Conservation (phyloP, 2,113 vertebrate species). For the Vicugna pacos region DNA sequence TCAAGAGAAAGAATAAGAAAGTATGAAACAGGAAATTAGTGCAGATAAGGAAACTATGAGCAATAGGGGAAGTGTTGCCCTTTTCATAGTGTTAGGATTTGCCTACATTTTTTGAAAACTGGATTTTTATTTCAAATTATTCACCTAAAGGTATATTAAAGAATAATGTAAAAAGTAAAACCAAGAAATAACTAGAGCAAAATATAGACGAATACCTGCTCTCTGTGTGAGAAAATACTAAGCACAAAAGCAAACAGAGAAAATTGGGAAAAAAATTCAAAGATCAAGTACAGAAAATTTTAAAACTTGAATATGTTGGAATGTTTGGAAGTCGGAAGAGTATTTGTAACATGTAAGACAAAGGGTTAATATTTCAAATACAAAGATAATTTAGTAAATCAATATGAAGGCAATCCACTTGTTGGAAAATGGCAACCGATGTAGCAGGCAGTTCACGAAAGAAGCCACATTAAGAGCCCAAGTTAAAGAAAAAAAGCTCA, state of each 20-base stretch:
- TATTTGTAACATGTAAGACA: neutral
- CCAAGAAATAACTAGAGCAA: neutral
- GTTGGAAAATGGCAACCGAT: neutral
- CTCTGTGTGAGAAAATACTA: neutral
- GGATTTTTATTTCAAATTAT: slow-evolving; percentile 39
- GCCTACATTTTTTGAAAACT: neutral
- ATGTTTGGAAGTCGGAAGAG: neutral
- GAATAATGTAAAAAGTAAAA: neutral
- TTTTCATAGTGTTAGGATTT: neutral
- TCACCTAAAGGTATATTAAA: neutral
- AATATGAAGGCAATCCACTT: neutral
- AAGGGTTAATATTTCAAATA: neutral
- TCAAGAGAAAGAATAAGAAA: neutral
- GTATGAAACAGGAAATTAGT: neutral
- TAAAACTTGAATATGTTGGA: neutral
- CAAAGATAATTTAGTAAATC: neutral
- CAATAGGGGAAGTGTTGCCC: neutral
- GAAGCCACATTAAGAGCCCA: neutral
- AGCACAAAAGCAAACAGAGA: neutral
- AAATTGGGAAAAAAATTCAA: neutral
- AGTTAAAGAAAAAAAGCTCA: slow-evolving; percentile 3
- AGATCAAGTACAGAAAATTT: neutral
- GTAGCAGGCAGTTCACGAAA: neutral
- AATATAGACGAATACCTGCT: neutral
- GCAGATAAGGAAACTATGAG: neutral